Conservation (phyloP, 2,888 invertebrate species). For the Drosophila sordidula region DNA sequence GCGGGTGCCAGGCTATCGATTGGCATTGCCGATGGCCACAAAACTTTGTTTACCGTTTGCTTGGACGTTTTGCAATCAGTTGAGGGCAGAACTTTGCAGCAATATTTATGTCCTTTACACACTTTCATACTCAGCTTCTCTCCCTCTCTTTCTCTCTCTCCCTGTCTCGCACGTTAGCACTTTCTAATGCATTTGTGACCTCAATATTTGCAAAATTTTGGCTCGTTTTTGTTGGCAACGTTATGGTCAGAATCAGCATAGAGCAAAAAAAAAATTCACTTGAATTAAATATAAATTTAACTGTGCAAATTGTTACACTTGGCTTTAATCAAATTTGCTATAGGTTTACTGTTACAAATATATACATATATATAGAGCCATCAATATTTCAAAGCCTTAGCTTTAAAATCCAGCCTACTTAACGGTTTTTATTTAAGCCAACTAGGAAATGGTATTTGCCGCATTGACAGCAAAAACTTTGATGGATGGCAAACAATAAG, state of each 20-base stretch:
- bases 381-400: not conserved
- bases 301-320: constrained; percentile 1
- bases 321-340: constrained; percentile 1
- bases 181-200: constrained; percentile 72
- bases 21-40: constrained; percentile 60
- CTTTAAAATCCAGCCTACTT: not conserved
- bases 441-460: constrained; percentile 38
- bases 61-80: constrained; percentile 58
- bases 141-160: not conserved
- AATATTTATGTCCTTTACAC: constrained; percentile 59
- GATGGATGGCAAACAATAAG: constrained; percentile 52
- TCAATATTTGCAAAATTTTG: constrained; percentile 53
- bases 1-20: constrained; percentile 51
- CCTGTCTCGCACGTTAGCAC: constrained; percentile 46
- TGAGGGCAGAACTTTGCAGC: constrained; percentile 48
- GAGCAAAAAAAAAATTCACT: constrained; percentile 15
- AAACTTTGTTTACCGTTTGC: constrained; percentile 67
- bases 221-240: constrained; percentile 47
- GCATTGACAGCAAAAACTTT: constrained; percentile 46
- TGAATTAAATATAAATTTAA: constrained; percentile 22
- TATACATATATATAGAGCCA: too few relatives aligned
- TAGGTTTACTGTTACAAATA: not conserved
- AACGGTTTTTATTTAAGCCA: constrained; percentile 1
- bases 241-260: constrained; percentile 43
- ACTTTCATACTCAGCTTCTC: constrained; percentile 8